Evolutionary conservation across 2,797 vertebrate genomes (phyloP).

Genomic region (Karalla daura): DNA sequence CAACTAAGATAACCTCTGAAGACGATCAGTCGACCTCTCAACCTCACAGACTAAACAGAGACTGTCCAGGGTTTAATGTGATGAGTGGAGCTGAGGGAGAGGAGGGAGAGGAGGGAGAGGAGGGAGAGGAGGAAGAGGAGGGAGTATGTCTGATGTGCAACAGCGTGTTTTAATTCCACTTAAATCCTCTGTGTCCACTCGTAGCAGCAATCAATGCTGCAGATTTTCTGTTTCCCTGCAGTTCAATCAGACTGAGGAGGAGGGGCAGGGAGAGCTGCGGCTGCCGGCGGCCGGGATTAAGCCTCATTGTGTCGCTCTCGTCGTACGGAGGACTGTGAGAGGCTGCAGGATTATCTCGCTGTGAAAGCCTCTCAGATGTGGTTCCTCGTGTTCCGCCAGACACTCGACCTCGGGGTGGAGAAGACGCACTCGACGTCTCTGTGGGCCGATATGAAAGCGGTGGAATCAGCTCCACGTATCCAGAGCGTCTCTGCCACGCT

Average conservation of each 20-base stretch:
- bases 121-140: no score
- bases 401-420: slow-evolving; percentile 58
- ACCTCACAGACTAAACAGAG: no score
- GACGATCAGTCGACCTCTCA: no score
- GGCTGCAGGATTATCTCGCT: slow-evolving; percentile 66
- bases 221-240: background rate
- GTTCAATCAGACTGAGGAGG: slow-evolving; percentile 51
- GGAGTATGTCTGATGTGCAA: slow-evolving; percentile 7
- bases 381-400: slow-evolving; percentile 41
- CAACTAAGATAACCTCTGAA: no score
- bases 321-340: slow-evolving; percentile 34
- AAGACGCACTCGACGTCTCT: slow-evolving; percentile 47
- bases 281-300: slow-evolving; percentile 60
- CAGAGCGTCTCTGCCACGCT: slow-evolving; percentile 17
- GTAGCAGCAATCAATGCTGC: slow-evolving; percentile 48
- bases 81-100: no score
- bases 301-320: slow-evolving; percentile 47
- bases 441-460: slow-evolving; percentile 23
- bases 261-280: slow-evolving; percentile 47
- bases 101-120: no score
- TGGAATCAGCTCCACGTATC: slow-evolving; percentile 22
- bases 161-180: slow-evolving; percentile 40
- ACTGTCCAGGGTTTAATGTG: no score
- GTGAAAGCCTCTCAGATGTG: slow-evolving; percentile 33
- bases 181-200: slow-evolving; percentile 45